These are phyloP conservation scores for Arion vulgaris DNA, from an alignment of 1,140 invertebrate genomes.

Conservation along the genomic window DNA sequence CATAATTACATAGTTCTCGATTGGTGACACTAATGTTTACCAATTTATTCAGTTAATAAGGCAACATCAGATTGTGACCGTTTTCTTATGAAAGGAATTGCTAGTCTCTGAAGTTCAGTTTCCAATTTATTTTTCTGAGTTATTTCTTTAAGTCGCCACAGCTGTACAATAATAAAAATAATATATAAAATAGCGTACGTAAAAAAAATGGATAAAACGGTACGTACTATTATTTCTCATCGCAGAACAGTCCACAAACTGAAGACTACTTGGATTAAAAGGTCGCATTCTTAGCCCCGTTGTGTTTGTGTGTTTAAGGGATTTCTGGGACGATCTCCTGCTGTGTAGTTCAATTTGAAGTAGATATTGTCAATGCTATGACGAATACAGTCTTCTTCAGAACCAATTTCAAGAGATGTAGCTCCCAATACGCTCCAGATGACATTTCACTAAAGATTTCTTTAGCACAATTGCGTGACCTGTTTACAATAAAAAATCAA, in stretches of 20 bases:
- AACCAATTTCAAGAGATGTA: not conserved
- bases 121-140: not conserved
- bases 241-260: not conserved
- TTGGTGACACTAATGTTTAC: not conserved
- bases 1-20: not conserved
- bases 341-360: not conserved
- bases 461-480: not conserved
- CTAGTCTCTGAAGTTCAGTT: not conserved
- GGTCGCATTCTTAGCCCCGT: not conserved
- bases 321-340: not conserved
- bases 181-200: not conserved
- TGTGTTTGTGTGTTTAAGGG: not conserved
- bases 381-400: not conserved
- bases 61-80: not conserved
- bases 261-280: not conserved
- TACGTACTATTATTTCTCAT: not conserved
- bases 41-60: not conserved
- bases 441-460: conserved; percentile 7
- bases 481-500: not conserved
- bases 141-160: not conserved
- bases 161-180: not conserved
- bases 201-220: not conserved
- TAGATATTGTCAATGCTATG: not conserved
- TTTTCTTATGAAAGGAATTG: not conserved
- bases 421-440: not conserved